phyloP scores from a whole-genome alignment of 2,797 vertebrate genomes.

The Linurgus olivaceus region DNA sequence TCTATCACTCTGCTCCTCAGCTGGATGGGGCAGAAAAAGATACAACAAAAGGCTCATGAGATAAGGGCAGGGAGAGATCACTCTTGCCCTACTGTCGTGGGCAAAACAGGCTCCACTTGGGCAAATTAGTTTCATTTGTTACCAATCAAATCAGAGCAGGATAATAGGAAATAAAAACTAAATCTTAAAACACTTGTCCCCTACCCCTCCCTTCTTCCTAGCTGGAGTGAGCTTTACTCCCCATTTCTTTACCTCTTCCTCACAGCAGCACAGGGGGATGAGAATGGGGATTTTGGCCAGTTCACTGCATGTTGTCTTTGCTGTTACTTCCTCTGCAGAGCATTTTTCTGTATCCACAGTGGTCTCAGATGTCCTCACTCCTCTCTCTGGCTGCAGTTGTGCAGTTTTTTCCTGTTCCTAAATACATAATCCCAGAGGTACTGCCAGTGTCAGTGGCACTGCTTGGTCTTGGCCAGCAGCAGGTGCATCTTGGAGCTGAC shows the following conservation, averaged over 20 bases:
- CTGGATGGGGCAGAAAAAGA: background rate
- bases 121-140: background rate
- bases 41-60: background rate
- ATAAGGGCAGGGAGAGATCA: background rate
- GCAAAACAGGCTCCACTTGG: background rate
- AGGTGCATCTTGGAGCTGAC: background rate
- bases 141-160: background rate
- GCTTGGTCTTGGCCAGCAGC: background rate
- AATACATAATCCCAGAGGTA: background rate
- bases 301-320: background rate
- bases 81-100: background rate
- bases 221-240: background rate
- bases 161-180: background rate
- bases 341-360: background rate
- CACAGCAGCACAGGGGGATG: background rate
- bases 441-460: background rate
- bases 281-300: background rate
- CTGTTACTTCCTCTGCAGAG: background rate
- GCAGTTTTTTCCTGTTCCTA: background rate
- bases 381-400: background rate
- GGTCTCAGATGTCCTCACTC: background rate
- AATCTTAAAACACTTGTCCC: background rate
- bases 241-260: background rate
- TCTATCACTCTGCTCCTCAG: background rate
- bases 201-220: background rate